Base-by-base conservation (phyloP, 2,888 invertebrate genomes). In the Clistopyga incitator region DNA sequence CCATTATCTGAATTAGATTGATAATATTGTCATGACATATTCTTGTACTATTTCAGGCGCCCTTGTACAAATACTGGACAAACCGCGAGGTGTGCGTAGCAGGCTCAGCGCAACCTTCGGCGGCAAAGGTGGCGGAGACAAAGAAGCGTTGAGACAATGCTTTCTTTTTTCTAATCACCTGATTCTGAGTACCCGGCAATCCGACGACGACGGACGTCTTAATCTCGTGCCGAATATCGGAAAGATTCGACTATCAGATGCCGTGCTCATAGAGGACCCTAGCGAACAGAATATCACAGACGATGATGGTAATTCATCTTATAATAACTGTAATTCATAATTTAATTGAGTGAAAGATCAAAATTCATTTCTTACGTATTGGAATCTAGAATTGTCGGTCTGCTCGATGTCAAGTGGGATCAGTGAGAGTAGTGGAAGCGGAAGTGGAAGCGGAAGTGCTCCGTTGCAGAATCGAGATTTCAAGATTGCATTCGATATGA, bases 111-210 rank as follows among this genome's bases (percentile, higher is more conserved):
- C 94, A 20, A 95, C 95, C 68, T 95, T 96, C 88, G 95, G 95
- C 89, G 89, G 89, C 1, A 92, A 91, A 85, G 78, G 85, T 18
- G 72, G 86, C 3, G 94, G 94, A 76, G 96, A 96, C 88, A 96
- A 96, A 88, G 97, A 97, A 91, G 94, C 95, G 8, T 93, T 96
- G 2, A 95, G 98, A 0, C 98, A 98, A 92, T 98, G 98, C 86
- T 98, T 97, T 92, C 95, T 98, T 23, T 98, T 98, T 94, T 98
- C 98, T 84, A 98, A 98, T 94, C 97, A 98, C 92, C 94, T 98
- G 87, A 96, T 98, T 86, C 94, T 98, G 68, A 97, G 98, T 1
- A 98, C 97, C 2, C 95, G 96, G 93, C 95, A 95, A 89, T 91
- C 91, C 6, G 95, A 97, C 3, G 95, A 97, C 0, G 97, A 96